These are phyloP conservation scores for Eupithecia vulgata DNA, from an alignment of 2,888 invertebrate species.

Conservation along the genomic window DNA sequence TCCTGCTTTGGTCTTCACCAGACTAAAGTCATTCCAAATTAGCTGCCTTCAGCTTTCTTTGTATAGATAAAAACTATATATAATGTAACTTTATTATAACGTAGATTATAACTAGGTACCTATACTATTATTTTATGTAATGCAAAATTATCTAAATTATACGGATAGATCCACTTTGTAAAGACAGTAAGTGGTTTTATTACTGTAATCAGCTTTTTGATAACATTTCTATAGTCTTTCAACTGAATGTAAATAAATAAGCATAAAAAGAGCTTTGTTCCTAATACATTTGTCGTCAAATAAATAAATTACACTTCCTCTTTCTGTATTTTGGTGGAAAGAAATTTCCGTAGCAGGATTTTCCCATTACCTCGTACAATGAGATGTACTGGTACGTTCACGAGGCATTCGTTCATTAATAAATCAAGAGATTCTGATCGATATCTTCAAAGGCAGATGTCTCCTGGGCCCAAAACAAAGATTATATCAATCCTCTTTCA, in stretches of 20 bases:
- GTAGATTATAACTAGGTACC: too few relatives aligned
- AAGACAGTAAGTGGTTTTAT: background rate
- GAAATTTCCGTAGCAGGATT: conserved; percentile 2
- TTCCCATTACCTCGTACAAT: conserved; percentile 15
- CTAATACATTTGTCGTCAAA: background rate
- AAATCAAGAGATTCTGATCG: conserved; percentile 32
- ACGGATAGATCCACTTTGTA: background rate
- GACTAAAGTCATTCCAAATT: too few relatives aligned
- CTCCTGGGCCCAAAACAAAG: conserved; percentile 26
- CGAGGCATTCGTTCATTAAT: conserved; percentile 21
- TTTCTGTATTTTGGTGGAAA: background rate
- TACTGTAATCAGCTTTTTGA: background rate
- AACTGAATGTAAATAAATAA: background rate
- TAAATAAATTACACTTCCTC: background rate
- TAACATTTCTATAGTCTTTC: background rate
- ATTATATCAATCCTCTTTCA: conserved; percentile 31
- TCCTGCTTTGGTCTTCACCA: background rate
- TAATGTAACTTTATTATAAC: too few relatives aligned
- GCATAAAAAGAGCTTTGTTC: background rate
- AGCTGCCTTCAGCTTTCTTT: background rate
- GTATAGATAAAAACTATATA: too few relatives aligned
- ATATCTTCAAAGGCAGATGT: conserved; percentile 35
- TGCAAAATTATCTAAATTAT: too few relatives aligned
- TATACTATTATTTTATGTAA: too few relatives aligned
- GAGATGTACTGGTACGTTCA: background rate